These are phyloP conservation scores for Drosophila repleta DNA, from an alignment of 1,140 invertebrate species.

Conservation along the genomic window DNA sequence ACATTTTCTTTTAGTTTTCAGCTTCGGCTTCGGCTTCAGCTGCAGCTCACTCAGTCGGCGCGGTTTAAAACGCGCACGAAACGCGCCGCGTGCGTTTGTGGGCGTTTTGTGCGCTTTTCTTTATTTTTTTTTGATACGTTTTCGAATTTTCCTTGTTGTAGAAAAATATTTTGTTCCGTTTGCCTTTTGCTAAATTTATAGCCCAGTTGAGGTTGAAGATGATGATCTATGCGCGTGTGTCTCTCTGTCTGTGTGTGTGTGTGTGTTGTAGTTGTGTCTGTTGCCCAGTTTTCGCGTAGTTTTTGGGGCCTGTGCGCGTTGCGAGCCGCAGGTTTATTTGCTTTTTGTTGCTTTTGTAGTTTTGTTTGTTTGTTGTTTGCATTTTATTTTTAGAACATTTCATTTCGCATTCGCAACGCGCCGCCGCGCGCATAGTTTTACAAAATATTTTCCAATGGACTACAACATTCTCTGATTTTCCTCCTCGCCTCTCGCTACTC, in stretches of 20 bases:
- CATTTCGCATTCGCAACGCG: constrained; percentile 73
- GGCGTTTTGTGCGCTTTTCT: constrained; percentile 41
- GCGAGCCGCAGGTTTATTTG: constrained; percentile 52
- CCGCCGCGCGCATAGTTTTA: constrained; percentile 66
- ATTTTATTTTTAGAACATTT: constrained; percentile 78
- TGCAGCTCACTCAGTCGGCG: not conserved
- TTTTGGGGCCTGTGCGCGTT: constrained; percentile 28
- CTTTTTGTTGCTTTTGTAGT: constrained; percentile 35
- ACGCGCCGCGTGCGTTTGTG: constrained; percentile 21
- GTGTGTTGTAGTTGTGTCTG: constrained; percentile 37
- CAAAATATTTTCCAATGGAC: constrained; percentile 36
- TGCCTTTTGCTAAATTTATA: constrained; percentile 57
- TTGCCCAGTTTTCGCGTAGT: constrained; percentile 51
- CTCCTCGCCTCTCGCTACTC: constrained; percentile 16
- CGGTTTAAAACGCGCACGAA: constrained; percentile 32
- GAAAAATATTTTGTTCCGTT: constrained; percentile 19
- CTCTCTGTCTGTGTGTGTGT: constrained; percentile 9
- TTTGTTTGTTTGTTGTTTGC: constrained; percentile 63
- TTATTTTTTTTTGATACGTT: constrained; percentile 29
- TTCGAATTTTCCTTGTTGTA: constrained; percentile 40
- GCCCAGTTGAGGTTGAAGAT: constrained; percentile 41
- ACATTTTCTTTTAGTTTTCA: constrained; percentile 37
- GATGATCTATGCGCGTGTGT: constrained; percentile 37
- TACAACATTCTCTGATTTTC: constrained; percentile 19
- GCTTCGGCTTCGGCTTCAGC: not conserved